Conservation (phyloP, 2,113 vertebrate genomes). For the Scomber japonicus region DNA sequence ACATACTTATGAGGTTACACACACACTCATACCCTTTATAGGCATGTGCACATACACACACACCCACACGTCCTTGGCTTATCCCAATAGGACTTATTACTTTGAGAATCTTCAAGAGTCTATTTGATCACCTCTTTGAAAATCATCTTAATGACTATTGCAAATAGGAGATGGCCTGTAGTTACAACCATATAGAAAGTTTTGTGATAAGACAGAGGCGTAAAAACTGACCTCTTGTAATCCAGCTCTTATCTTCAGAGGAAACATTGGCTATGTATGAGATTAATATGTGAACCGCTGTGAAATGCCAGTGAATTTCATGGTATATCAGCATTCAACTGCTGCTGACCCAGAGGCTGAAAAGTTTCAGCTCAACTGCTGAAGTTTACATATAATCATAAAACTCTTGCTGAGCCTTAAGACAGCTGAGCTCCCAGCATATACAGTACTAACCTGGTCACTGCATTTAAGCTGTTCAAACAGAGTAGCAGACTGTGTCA, state of each 20-base stretch:
- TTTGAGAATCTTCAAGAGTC: constrained; percentile 65
- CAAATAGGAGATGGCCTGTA: constrained; percentile 35
- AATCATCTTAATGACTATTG: constrained; percentile 50
- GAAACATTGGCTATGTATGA: constrained; percentile 21
- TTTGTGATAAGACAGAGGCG: constrained; percentile 22
- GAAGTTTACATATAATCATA: background rate
- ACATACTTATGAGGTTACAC: background rate
- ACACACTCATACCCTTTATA: background rate
- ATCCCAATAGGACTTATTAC: constrained; percentile 54
- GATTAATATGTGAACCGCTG: constrained; percentile 4
- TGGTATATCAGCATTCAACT: background rate
- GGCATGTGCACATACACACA: background rate
- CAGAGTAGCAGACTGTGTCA: background rate
- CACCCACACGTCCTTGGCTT: constrained; percentile 13
- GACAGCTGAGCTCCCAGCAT: background rate
- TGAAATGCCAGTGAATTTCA: background rate
- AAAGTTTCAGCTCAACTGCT: background rate
- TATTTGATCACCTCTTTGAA: constrained; percentile 73
- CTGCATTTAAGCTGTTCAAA: background rate
- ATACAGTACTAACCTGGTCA: background rate
- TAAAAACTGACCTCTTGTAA: constrained; percentile 1
- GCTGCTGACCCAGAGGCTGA: too few species aligned
- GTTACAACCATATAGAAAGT: constrained; percentile 35
- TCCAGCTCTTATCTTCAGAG: constrained; percentile 9
- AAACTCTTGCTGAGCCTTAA: background rate